Conservation (phyloP, 2,888 invertebrate species). For the Drosophila demipolita region DNA sequence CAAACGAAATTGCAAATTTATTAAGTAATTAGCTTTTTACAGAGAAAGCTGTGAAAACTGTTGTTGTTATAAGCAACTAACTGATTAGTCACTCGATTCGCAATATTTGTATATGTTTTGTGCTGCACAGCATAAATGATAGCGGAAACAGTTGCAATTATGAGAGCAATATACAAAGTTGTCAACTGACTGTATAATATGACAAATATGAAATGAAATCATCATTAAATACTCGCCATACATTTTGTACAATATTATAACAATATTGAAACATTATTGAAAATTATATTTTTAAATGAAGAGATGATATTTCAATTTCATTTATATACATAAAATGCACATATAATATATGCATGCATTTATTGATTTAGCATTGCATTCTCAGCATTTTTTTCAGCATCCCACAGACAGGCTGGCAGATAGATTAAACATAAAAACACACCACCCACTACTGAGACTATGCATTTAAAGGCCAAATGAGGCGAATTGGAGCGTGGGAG, state of each 20-base stretch:
- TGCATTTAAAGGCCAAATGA: constrained; percentile 12
- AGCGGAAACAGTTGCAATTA: constrained; percentile 26
- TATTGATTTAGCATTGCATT: constrained; percentile 1
- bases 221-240: neutral
- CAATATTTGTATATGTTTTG: constrained; percentile 9
- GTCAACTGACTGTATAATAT: constrained; percentile 13
- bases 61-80: constrained; percentile 21
- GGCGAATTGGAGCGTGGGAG: constrained; percentile 37
- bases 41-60: constrained; percentile 38
- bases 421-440: neutral
- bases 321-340: neutral
- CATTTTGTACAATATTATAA: neutral
- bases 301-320: neutral
- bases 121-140: constrained; percentile 23
- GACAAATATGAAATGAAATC: neutral
- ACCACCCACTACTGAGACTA: constrained; percentile 8
- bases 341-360: neutral
- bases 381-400: neutral
- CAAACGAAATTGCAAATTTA: constrained; percentile 23
- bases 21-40: constrained; percentile 10
- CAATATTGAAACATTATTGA: neutral
- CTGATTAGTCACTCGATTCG: constrained; percentile 21
- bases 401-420: constrained; percentile 2
- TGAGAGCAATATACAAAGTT: neutral
- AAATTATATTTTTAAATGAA: neutral